Base-by-base conservation (phyloP, 23 tunicate genomes). In the Trididemnum miniatum region DNA sequence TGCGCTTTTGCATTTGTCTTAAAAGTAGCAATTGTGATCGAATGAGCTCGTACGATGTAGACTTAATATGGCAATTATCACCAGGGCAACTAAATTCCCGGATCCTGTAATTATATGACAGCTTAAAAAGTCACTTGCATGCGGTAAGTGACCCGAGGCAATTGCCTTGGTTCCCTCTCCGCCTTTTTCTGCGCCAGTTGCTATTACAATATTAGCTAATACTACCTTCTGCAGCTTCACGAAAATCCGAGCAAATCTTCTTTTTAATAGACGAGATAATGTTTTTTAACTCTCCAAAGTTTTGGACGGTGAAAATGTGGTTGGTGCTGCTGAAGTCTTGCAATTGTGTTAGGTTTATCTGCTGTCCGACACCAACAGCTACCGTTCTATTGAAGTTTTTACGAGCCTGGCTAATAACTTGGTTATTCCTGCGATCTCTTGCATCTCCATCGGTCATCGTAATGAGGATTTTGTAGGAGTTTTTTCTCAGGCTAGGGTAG, bases 361-460 rank as follows among this genome's bases (percentile, higher is more conserved):
- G 78, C 51, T 49, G 77, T 33, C 97, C 97, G 0, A 92, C 91
- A 38, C 97, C 97, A 33, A 83, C 92, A 1, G 92, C 92, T 39
- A 87, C 33, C 97, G 87, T 87, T 35, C 65, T 49, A 72, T 92
- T 51, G 86, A 71, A 92, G 34, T 79, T 71, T 30, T 60, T 62
- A 18, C 81, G 79, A 4, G 97, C 97, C 12, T 71, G 49, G 0
- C 76, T 44, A 30, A 92, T 79, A 0, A 89, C 97, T 0, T 29
- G 77, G 26, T 27, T 36, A 67, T 92, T 80, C 20, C 87, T 60
- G 76, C 84, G 82, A 72, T 83, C 86, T 25, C 86, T 89, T 0
- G 97, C 89, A 44, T 83, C 92, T 1, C 97, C 97, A 31, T 92
- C 97, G 34, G 91, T 92, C 89, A 92, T 78, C 2, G 97, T 92